Conservation (phyloP, 1,140 invertebrate genomes). For the Aphelinus certus region DNA sequence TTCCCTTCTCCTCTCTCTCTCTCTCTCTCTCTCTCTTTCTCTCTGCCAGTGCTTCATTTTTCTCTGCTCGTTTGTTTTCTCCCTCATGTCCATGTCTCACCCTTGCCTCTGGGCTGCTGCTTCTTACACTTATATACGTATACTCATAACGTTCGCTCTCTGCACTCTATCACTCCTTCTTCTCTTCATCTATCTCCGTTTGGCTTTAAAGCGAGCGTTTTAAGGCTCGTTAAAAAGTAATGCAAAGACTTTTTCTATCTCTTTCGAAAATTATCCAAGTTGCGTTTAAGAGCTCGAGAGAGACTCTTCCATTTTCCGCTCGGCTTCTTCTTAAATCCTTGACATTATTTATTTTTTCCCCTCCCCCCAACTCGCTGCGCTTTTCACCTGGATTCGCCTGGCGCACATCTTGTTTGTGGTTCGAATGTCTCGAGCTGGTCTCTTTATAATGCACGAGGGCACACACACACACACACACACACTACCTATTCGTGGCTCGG, state of each 20-base stretch:
- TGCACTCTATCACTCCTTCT: background rate
- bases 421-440: too few relatives aligned
- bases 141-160: background rate
- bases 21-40: conserved; percentile 14
- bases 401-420: too few relatives aligned
- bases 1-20: background rate
- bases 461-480: background rate
- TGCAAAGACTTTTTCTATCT: conserved; percentile 12
- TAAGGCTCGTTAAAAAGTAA: conserved; percentile 36
- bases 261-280: conserved; percentile 27
- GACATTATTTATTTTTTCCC: too few relatives aligned
- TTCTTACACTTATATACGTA: background rate
- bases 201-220: conserved; percentile 21
- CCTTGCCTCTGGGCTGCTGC: background rate
- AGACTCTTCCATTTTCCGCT: too few relatives aligned
- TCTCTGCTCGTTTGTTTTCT: background rate
- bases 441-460: conserved; percentile 8
- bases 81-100: background rate
- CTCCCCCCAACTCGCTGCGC: too few relatives aligned
- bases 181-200: background rate
- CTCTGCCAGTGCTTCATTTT: background rate
- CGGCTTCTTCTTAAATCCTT: too few relatives aligned
- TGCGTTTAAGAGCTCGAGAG: background rate
- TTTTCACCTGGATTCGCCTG: too few relatives aligned
- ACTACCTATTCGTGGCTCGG: background rate